Conservation (phyloP, 2,888 invertebrate species). For the Frankliniella intonsa region DNA sequence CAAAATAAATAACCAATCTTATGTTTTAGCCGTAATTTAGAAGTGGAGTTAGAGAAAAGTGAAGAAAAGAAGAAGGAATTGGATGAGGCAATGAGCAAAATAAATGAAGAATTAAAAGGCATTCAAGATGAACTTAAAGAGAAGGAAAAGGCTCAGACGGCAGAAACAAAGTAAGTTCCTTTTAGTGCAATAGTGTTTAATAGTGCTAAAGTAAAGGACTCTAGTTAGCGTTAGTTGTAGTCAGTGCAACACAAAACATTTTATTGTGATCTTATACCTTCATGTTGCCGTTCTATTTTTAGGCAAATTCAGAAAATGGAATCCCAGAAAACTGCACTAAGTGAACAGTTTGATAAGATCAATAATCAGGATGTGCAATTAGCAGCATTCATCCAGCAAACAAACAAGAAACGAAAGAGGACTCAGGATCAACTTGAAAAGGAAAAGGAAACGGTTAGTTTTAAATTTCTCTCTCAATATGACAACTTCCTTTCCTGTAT, state of each 20-base stretch:
- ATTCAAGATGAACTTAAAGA: slow-evolving; percentile 50
- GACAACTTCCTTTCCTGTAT: background rate
- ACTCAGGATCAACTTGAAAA: slow-evolving; percentile 60
- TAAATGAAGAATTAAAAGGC: slow-evolving; percentile 55
- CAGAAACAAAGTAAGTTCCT: slow-evolving; percentile 38
- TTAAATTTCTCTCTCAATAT: slow-evolving; percentile 24
- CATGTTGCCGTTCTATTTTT: slow-evolving; percentile 29
- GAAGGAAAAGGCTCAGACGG: slow-evolving; percentile 39
- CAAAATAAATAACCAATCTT: slow-evolving; percentile 43
- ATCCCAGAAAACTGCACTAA: slow-evolving; percentile 55
- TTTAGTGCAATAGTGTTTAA: background rate
- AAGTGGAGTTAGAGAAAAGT: slow-evolving; percentile 39
- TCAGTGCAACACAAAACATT: background rate
- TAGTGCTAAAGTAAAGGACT: too few species aligned
- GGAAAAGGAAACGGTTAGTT: slow-evolving; percentile 46
- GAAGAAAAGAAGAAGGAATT: slow-evolving; percentile 55
- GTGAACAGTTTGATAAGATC: slow-evolving; percentile 58
- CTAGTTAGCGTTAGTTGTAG: background rate
- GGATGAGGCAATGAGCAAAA: slow-evolving; percentile 49
- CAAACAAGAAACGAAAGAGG: slow-evolving; percentile 70
- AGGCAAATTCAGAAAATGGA: slow-evolving; percentile 58
- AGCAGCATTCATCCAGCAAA: slow-evolving; percentile 63
- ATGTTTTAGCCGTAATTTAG: slow-evolving; percentile 40
- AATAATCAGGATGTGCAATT: slow-evolving; percentile 60
- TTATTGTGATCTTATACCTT: slow-evolving; percentile 30